phyloP scores from a whole-genome alignment of 1,140 invertebrate genomes.

The Orussus abietinus region DNA sequence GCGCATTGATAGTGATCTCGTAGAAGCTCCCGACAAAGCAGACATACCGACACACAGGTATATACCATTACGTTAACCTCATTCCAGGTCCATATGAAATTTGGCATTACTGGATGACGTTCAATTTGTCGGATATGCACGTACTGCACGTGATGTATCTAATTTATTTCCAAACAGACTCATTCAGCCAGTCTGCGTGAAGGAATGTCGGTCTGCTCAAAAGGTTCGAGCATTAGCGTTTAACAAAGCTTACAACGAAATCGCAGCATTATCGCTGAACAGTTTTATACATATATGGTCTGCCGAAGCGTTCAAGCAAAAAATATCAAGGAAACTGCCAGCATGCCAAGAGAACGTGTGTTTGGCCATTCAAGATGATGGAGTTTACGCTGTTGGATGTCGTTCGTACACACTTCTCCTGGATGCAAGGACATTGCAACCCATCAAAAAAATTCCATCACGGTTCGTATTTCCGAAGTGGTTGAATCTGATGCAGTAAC shows the following conservation, averaged over 20 bases:
- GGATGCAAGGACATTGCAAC: slow-evolving; percentile 82
- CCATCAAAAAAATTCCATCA: slow-evolving; percentile 60
- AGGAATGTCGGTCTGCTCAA: slow-evolving; percentile 71
- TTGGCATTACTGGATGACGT: no score
- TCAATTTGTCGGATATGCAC: no score
- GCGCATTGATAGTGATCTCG: slow-evolving; percentile 63
- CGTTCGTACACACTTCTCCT: slow-evolving; percentile 87
- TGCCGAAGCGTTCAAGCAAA: slow-evolving; percentile 79
- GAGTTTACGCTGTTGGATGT: slow-evolving; percentile 88
- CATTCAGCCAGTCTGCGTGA: slow-evolving; percentile 68
- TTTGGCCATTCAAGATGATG: slow-evolving; percentile 77
- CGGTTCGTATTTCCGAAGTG: slow-evolving; percentile 24
- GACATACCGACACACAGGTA: slow-evolving; percentile 50
- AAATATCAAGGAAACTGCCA: slow-evolving; percentile 79
- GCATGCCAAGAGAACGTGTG: slow-evolving; percentile 92
- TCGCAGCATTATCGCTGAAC: slow-evolving; percentile 89
- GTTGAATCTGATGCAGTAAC: neutral
- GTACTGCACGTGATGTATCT: no score
- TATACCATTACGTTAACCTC: no score
- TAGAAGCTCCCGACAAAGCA: slow-evolving; percentile 56
- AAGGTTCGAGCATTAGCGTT: slow-evolving; percentile 87
- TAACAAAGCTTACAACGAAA: slow-evolving; percentile 80
- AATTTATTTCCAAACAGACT: slow-evolving; percentile 40
- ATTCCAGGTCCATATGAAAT: no score
- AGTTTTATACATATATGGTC: slow-evolving; percentile 90